Evolutionary conservation across 1,140 invertebrate species (phyloP), one percentile per base, ranked within the genome.

Genomic region (Ptiloglossa arizonensis): DNA sequence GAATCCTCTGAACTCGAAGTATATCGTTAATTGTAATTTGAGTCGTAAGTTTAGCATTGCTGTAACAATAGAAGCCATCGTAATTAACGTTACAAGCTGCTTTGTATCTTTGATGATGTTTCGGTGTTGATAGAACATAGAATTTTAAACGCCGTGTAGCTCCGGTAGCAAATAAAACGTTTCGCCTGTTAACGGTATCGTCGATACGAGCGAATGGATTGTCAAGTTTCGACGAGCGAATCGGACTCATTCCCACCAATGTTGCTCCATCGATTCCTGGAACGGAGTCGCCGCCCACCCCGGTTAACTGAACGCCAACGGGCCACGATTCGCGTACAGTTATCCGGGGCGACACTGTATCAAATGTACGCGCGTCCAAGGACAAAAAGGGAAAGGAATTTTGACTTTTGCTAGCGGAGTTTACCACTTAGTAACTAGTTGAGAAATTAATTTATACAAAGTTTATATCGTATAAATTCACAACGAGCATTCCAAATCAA

Each of bases 401-500:
- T 73, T 27, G 22, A 54, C 24, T 66, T 59, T 32, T 63, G 24
- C 11, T 64, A 48, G 59, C 48, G 32, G 27, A 64, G 22, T 35
- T 44, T 56, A 22, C 38, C 5, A 38, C 22, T 52, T 73, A 73
- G 62, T 15, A 15, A 73, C 27, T 50, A 60, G 15, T 1, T 41
- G 35, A n/a, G 48, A 35, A 29, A 32, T 74, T 64, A 56, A 74
- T 66, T 66, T 74, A 66, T 66, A 32, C 8, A 62, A 41, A 66
- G 32, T 54, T 15, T 54, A 11, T 27, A 38, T 29, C 15, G 11
- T 41, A 27, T 41, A 6, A 35, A 60, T 69, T 68, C 59, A 48
- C 44, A 59, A 59, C 19, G 27, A 76, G 27, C 73, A 76, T 76
- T 76, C 73, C 73, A 76, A 27, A 38, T 59, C 57, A 48, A 41